These are phyloP conservation scores for Sinocyclocheilus grahami DNA, from an alignment of 2,113 vertebrate genomes.

Conservation along the genomic window DNA sequence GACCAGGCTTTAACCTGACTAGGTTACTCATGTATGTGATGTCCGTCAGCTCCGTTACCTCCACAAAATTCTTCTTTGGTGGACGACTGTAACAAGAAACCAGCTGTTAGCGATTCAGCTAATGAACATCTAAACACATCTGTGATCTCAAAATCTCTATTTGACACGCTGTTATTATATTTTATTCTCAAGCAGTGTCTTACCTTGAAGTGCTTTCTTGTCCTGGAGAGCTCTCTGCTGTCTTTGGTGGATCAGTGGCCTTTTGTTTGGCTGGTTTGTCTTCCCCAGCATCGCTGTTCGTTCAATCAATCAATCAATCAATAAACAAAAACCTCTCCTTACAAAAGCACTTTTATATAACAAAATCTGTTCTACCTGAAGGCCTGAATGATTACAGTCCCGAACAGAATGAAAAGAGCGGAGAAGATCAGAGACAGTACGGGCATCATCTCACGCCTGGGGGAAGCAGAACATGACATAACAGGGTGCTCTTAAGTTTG, in stretches of 20 bases:
- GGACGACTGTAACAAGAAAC: constrained; percentile 71
- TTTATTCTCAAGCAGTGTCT: background rate
- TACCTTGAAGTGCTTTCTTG: constrained; percentile 72
- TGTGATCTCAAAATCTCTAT: background rate
- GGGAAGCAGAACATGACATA: background rate
- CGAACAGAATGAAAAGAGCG: constrained; percentile 93
- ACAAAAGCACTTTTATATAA: background rate
- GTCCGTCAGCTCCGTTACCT: constrained; percentile 94
- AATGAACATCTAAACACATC: background rate
- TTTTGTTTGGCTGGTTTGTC: constrained; percentile 79
- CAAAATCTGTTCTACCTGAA: constrained; percentile 81
- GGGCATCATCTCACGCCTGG: constrained; percentile 97
- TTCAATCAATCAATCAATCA: background rate
- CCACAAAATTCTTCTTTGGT: constrained; percentile 94
- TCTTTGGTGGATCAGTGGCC: constrained; percentile 72
- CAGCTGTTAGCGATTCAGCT: background rate
- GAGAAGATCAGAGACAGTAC: constrained; percentile 95
- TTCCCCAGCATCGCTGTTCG: constrained; percentile 84
- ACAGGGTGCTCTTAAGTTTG: background rate
- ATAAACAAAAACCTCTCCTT: background rate
- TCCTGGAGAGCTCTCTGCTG: constrained; percentile 69
- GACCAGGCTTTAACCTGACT: constrained; percentile 90
- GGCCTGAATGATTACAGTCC: constrained; percentile 92
- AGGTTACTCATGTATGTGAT: constrained; percentile 95
- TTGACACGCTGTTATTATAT: background rate